Evolutionary conservation across 2,113 vertebrate species (phyloP).

Genomic region (Siniperca chuatsi): DNA sequence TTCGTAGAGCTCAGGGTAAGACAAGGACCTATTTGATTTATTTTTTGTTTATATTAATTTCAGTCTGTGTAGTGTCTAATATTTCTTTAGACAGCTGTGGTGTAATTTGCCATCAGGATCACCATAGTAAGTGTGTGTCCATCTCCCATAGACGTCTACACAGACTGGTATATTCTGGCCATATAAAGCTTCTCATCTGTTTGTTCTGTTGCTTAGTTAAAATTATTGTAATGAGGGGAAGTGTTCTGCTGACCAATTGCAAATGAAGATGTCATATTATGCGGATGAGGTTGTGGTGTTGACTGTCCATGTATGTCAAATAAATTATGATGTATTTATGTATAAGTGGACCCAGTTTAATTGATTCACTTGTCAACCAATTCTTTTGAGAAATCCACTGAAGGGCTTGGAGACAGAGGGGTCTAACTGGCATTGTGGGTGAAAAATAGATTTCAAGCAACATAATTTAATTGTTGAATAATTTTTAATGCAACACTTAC

Average conservation of each 20-base stretch:
- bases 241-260: conserved; percentile 11
- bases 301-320: conserved; percentile 60
- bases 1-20: conserved; percentile 78
- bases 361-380: conserved; percentile 23
- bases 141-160: conserved; percentile 21
- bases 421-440: background rate
- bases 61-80: conserved; percentile 11
- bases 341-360: conserved; percentile 46
- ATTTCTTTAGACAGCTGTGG: conserved; percentile 17
- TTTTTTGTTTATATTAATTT: conserved; percentile 57
- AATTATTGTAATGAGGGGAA: conserved; percentile 24
- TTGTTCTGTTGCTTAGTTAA: conserved; percentile 33
- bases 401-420: background rate
- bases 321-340: conserved; percentile 79
- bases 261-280: conserved; percentile 48
- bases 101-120: conserved; percentile 18
- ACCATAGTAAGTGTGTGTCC: conserved; percentile 16
- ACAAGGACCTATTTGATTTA: conserved; percentile 56
- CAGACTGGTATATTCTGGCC: conserved; percentile 37
- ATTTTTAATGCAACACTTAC: background rate
- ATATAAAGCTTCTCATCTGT: conserved; percentile 9
- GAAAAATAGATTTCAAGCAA: background rate
- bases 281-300: conserved; percentile 50
- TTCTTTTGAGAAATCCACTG: background rate
- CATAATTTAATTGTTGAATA: background rate